Base-by-base conservation (phyloP, 2,888 invertebrate genomes). In the Kuschelorhynchus macadamiae region DNA sequence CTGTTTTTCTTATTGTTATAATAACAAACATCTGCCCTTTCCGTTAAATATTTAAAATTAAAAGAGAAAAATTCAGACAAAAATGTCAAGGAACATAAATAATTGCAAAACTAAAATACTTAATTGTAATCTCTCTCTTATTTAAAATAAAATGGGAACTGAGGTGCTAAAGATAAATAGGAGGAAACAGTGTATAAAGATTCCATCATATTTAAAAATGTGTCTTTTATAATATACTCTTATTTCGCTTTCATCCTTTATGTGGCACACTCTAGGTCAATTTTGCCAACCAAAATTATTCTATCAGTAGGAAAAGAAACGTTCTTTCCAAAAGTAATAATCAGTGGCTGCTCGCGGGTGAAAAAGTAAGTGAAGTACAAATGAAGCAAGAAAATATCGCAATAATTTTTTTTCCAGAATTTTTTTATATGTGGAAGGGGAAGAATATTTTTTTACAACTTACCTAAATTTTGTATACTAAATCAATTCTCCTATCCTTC, bases 301-400 rank as follows among this genome's bases (percentile, higher is more conserved):
- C n/a, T 39, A 4, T 39, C 39, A 9, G n/a, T n/a, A 39, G n/a
- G n/a, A n/a, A 39, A 39, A 39, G n/a, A 39, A 39, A n/a, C n/a
- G n/a, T n/a, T n/a, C n/a, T n/a, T n/a, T n/a, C n/a, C n/a, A n/a
- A n/a, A n/a, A n/a, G n/a, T n/a, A n/a, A n/a, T n/a, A n/a, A n/a
- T n/a, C n/a, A n/a, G n/a, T n/a, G n/a, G n/a, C n/a, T n/a, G n/a
- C n/a, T n/a, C n/a, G n/a, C n/a, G n/a, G n/a, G n/a, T n/a, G n/a
- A n/a, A n/a, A n/a, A n/a, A n/a, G n/a, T n/a, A n/a, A n/a, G n/a
- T n/a, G n/a, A n/a, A n/a, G n/a, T n/a, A n/a, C n/a, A n/a, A n/a
- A n/a, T n/a, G n/a, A n/a, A n/a, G n/a, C n/a, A n/a, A n/a, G n/a
- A n/a, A n/a, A n/a, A n/a, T n/a, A n/a, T n/a, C n/a, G n/a, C n/a